A percentile compares a stretch with the other conserved stretches of the same genome.
Evolutionary conservation across 2,113 vertebrate genomes (phyloP).

Genomic region (Tretioscincus oriximinensis): DNA sequence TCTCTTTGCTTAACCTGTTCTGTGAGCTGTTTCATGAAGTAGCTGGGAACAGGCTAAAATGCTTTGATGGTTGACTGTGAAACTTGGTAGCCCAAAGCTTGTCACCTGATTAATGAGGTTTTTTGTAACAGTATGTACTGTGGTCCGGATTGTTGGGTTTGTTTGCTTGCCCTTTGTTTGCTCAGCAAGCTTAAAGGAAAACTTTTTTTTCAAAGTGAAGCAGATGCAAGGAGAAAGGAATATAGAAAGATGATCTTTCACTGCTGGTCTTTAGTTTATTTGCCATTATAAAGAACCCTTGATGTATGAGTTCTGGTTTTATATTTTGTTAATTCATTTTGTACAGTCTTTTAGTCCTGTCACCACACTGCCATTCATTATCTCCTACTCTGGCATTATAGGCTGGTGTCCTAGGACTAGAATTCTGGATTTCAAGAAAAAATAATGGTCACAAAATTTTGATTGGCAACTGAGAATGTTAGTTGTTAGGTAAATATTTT

Average conservation of each 20-base stretch:
- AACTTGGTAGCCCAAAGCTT: slow-evolving; percentile 1
- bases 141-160: neutral
- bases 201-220: slow-evolving; percentile 4
- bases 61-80: neutral
- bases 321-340: neutral
- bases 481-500: neutral
- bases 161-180: slow-evolving; percentile 8
- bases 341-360: neutral
- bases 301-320: neutral
- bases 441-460: neutral
- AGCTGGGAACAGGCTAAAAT: neutral
- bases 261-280: neutral
- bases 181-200: neutral
- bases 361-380: neutral
- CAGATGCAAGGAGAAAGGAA: neutral
- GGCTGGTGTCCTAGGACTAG: neutral
- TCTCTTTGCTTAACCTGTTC: neutral
- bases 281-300: neutral
- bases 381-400: neutral
- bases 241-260: neutral
- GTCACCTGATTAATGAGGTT: slow-evolving; percentile 3
- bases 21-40: neutral
- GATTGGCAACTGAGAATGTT: neutral
- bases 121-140: slow-evolving; percentile 14
- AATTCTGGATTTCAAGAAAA: neutral